Conservation (phyloP, 2,888 invertebrate species). For the Stomorhina lunata region DNA sequence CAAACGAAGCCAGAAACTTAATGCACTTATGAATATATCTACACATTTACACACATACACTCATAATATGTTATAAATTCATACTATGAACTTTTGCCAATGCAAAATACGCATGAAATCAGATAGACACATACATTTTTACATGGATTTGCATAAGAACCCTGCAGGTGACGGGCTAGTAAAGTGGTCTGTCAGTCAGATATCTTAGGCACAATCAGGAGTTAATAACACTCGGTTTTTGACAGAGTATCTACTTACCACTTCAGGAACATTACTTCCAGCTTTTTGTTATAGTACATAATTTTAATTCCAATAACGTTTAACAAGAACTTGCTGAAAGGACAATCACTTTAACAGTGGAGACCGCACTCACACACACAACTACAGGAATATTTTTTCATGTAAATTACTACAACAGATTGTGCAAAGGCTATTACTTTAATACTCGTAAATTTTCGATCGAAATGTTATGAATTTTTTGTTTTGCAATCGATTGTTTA, state of each 20-base stretch:
- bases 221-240: no score
- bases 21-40: background rate
- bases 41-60: background rate
- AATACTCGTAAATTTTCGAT: conserved; percentile 58
- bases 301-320: no score
- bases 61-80: background rate
- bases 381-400: background rate
- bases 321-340: no score
- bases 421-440: conserved; percentile 33
- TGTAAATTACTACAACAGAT: conserved; percentile 1
- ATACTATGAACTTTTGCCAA: no score
- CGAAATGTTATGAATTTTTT: conserved; percentile 39
- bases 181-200: no score
- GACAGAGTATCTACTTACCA: no score
- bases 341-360: no score
- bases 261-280: no score
- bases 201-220: no score
- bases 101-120: conserved; percentile 3
- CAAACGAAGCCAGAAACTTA: conserved; percentile 20
- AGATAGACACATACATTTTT: background rate
- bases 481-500: conserved; percentile 49
- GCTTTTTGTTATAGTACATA: no score
- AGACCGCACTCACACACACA: background rate
- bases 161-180: no score
- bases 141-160: no score